Evolutionary conservation across 2,797 vertebrate genomes (phyloP), one percentile per base, ranked within the genome.

Genomic region (Rhinichthys osculus): DNA sequence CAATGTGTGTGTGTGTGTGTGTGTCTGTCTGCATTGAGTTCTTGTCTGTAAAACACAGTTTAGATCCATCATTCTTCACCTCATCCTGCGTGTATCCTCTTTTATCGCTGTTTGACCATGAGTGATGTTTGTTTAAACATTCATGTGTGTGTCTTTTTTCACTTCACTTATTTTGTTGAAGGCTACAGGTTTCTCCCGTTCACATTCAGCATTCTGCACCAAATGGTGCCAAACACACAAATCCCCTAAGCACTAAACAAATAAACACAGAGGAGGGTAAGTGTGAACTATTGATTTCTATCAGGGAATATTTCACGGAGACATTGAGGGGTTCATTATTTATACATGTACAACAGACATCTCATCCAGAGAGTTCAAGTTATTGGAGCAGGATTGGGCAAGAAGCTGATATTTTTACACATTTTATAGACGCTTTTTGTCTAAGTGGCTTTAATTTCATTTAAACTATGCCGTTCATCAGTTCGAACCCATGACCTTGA

Each of bases 41-140:
- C 2, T 27, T 52, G 62, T 70, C 33, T 13, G 50, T 71, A 59
- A 40, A 44, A 42, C 14, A 19, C 77, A 50, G n/a, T 57, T 74
- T 7, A 77, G 74, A 38, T 77, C 59, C 59, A 9, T 16, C 57
- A 59, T 82, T 82, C 35, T 72, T 38, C 5, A 7, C 50, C 23
- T 72, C 52, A 62, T 73, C 69, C n/a, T 42, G 67, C 30, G 67
- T 62, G 38, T 47, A 73, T 73, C 13, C n/a, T 42, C 80, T 5
- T 62, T 73, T 33, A 23, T 62, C n/a, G 5, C n/a, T 44, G 50
- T 50, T 70, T 82, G 80, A 72, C 81, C 69, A 23, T 73, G 27
- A 82, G 80, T 82, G 80, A 72, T 71, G 38, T 82, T 23, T 47
- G 38, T 62, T 82, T 7, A 82, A 82, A 73, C 54, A 83, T 73